These are phyloP conservation scores for Teleogryllus oceanicus DNA, from an alignment of 2,888 invertebrate genomes.

Conservation along the genomic window DNA sequence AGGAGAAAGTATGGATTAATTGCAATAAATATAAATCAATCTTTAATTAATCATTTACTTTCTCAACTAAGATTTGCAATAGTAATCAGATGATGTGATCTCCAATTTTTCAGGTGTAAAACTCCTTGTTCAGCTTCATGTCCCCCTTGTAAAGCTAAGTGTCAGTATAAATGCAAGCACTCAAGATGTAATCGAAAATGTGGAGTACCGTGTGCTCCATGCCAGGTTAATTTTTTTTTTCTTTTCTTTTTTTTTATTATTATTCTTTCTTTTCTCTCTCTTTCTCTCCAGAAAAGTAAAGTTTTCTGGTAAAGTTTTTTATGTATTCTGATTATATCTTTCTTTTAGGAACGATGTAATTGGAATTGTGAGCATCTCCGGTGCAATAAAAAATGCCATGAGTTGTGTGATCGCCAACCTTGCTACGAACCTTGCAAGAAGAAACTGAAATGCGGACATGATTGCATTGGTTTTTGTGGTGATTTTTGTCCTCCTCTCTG, in stretches of 20 bases:
- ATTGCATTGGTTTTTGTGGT: conserved; percentile 69
- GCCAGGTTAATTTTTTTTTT: conserved; percentile 40
- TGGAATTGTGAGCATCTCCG: conserved; percentile 51
- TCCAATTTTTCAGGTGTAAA: conserved; percentile 47
- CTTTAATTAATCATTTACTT: no score
- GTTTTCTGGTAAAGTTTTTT: no score
- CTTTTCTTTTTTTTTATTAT: no score
- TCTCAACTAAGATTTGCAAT: no score
- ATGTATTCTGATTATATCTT: background rate
- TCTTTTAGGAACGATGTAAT: conserved; percentile 47
- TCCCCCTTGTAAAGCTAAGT: conserved; percentile 54
- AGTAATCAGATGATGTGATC: no score
- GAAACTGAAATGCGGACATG: conserved; percentile 55
- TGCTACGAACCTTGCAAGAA: conserved; percentile 50
- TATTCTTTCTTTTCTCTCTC: background rate
- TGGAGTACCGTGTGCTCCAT: conserved; percentile 48
- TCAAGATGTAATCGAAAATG: conserved; percentile 51
- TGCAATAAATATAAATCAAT: no score
- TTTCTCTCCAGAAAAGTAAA: no score
- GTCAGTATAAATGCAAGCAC: conserved; percentile 54
- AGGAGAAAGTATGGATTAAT: no score
- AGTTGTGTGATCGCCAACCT: conserved; percentile 50
- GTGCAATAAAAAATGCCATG: conserved; percentile 52
- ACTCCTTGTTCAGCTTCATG: conserved; percentile 57
- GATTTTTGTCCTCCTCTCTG: conserved; percentile 64